phyloP scores from a whole-genome alignment of 2,113 vertebrate genomes.

The Planiliza haematocheilus region DNA sequence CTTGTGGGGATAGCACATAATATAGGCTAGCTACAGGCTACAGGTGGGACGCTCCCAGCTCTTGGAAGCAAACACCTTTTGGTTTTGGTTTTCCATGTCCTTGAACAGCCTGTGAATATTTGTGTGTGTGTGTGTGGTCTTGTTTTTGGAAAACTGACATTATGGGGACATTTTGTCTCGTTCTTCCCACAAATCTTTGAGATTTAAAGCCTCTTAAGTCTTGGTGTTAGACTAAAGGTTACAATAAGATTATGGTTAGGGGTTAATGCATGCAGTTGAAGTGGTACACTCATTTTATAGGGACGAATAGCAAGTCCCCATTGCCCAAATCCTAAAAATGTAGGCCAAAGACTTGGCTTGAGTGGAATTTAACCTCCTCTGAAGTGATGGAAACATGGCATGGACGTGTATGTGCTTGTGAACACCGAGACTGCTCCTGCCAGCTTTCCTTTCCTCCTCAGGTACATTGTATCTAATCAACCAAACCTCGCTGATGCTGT shows the following conservation, averaged over 20 bases:
- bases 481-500: constrained; percentile 58
- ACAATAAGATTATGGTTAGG: too few relatives aligned
- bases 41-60: constrained; percentile 78
- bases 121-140: constrained; percentile 36
- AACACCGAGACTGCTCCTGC: constrained; percentile 36
- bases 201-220: too few relatives aligned
- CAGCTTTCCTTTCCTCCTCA: constrained; percentile 64
- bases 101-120: constrained; percentile 64
- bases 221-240: too few relatives aligned
- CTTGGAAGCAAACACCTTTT: constrained; percentile 27
- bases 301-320: constrained; percentile 16
- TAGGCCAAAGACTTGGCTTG: background rate
- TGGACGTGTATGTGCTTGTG: constrained; percentile 8
- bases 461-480: constrained; percentile 78
- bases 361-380: background rate
- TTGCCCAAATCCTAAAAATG: background rate
- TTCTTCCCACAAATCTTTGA: too few relatives aligned
- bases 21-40: background rate
- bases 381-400: background rate
- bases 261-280: too few relatives aligned
- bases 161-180: too few relatives aligned
- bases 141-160: background rate
- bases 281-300: background rate
- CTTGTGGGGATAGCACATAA: too few relatives aligned
- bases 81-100: constrained; percentile 60